A percentile compares a stretch with the other conserved stretches of the same genome.
Evolutionary conservation across 2,113 vertebrate species (phyloP).

Genomic region (Rhodinocichla rosea): DNA sequence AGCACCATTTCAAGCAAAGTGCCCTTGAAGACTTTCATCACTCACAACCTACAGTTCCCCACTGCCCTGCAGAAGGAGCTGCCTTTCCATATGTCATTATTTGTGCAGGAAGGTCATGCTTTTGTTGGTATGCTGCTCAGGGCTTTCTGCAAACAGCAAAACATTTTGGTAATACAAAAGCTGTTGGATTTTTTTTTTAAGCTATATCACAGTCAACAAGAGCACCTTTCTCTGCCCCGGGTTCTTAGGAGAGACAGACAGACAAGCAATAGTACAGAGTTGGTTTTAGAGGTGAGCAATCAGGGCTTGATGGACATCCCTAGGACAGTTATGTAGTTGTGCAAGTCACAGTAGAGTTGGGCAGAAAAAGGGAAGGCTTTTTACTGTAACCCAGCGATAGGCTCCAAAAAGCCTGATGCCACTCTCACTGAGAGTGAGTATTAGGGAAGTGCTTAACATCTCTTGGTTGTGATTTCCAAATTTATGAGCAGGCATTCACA

Average conservation of each 20-base stretch:
- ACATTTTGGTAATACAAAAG: background rate
- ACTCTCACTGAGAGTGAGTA: background rate
- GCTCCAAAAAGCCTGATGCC: background rate
- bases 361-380: background rate
- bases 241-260: background rate
- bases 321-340: background rate
- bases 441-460: background rate
- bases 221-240: background rate
- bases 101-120: conserved; percentile 16
- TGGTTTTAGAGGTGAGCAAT: background rate
- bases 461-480: background rate
- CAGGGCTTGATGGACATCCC: background rate
- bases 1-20: conserved; percentile 21
- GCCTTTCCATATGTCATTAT: background rate
- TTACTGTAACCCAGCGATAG: background rate
- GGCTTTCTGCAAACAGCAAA: conserved; percentile 11
- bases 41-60: conserved; percentile 21
- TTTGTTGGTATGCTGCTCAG: conserved; percentile 14
- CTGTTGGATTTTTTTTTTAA: background rate
- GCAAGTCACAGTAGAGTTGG: background rate
- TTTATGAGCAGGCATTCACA: background rate
- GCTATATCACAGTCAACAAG: background rate
- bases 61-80: conserved; percentile 1
- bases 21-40: conserved; percentile 51
- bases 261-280: background rate